These are phyloP conservation scores for Talpa occidentalis DNA, from an alignment of 2,113 vertebrate species.

Conservation along the genomic window DNA sequence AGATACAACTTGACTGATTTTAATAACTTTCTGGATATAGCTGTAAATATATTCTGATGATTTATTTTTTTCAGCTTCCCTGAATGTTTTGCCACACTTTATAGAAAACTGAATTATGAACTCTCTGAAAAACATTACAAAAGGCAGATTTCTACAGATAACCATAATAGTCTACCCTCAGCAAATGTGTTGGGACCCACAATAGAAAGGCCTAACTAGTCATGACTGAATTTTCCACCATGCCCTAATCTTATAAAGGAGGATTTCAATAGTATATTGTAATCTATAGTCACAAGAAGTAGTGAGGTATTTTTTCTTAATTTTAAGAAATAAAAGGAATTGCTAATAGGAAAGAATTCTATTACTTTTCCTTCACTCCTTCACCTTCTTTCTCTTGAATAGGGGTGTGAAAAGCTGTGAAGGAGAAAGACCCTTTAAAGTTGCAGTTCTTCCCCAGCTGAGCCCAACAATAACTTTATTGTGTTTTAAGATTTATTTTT, in stretches of 20 bases:
- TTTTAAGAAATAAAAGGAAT: background rate
- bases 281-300: background rate
- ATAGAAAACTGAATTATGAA: background rate
- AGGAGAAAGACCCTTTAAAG: background rate
- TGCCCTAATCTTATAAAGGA: background rate
- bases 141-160: background rate
- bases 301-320: background rate
- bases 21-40: background rate
- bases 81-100: background rate
- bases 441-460: background rate
- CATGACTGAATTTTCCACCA: background rate
- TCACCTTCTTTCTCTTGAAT: background rate
- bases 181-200: background rate
- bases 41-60: background rate
- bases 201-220: background rate
- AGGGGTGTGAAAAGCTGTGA: background rate
- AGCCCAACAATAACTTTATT: background rate
- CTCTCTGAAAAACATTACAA: conserved; percentile 17
- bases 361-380: background rate
- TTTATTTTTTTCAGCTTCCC: conserved; percentile 25
- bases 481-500: no score
- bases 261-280: background rate
- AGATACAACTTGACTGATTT: background rate
- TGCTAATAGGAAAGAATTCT: background rate
- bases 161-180: background rate